Conservation (phyloP, 2,113 vertebrate genomes). For the Chaenogobius annularis region DNA sequence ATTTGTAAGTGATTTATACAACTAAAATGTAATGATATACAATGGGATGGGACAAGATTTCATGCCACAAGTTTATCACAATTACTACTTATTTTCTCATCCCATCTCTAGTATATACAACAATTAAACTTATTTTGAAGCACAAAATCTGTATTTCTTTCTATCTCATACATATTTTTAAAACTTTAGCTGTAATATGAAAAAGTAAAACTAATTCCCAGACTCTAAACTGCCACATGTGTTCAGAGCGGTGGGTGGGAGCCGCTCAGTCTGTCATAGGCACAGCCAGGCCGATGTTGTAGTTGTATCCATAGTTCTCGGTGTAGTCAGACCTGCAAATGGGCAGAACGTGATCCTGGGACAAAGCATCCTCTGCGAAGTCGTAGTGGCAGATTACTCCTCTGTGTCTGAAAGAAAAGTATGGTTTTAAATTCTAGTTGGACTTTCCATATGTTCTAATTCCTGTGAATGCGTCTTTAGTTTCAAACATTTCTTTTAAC, state of each 20-base stretch:
- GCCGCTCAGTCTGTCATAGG: conserved; percentile 77
- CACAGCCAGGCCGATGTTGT: conserved; percentile 86
- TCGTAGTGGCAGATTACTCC: conserved; percentile 89
- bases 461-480: not conserved
- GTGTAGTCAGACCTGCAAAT: conserved; percentile 86
- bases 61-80: too few relatives aligned
- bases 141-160: not conserved
- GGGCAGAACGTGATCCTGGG: conserved; percentile 82
- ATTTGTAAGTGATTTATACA: not conserved
- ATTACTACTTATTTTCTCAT: too few relatives aligned
- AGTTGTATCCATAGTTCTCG: conserved; percentile 79
- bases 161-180: not conserved
- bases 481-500: not conserved
- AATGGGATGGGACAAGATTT: too few relatives aligned
- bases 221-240: not conserved
- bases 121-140: not conserved
- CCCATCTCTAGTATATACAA: too few relatives aligned
- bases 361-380: conserved; percentile 82
- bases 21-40: not conserved
- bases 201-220: not conserved
- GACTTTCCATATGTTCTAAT: not conserved
- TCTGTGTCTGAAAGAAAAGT: conserved; percentile 76
- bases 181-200: not conserved
- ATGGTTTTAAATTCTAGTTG: not conserved
- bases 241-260: conserved; percentile 43